These are phyloP conservation scores for Apamea epomidion DNA, from an alignment of 2,888 invertebrate genomes.

Conservation along the genomic window DNA sequence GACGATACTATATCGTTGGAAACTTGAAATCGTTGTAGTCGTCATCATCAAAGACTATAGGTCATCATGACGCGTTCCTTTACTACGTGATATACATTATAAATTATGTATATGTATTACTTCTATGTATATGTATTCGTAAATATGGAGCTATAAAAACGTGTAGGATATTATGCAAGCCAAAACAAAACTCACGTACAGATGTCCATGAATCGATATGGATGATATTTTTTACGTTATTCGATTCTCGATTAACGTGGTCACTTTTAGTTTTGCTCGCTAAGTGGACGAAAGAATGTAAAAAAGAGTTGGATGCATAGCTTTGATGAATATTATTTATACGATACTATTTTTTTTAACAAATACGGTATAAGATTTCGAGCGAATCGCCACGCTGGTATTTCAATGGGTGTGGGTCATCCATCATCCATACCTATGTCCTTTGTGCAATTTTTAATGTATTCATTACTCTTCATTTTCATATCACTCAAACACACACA, in stretches of 20 bases:
- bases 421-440: too few species aligned
- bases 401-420: neutral
- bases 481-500: too few species aligned
- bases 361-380: neutral
- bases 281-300: neutral
- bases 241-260: neutral
- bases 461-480: too few species aligned
- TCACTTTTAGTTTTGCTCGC: neutral
- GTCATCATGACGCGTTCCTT: constrained; percentile 18
- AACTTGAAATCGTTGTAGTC: constrained; percentile 6
- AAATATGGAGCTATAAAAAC: neutral
- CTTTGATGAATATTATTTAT: neutral
- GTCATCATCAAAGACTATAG: too few species aligned
- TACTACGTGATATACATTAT: constrained; percentile 5
- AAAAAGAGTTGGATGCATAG: neutral
- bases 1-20: neutral
- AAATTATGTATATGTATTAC: neutral
- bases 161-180: too few species aligned
- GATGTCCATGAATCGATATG: neutral
- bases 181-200: neutral
- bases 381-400: too few species aligned
- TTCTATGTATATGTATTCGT: neutral
- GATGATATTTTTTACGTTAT: neutral
- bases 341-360: neutral
- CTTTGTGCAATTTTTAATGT: too few species aligned